Conservation (phyloP, 1,140 invertebrate species). For the Capitella teleta region DNA sequence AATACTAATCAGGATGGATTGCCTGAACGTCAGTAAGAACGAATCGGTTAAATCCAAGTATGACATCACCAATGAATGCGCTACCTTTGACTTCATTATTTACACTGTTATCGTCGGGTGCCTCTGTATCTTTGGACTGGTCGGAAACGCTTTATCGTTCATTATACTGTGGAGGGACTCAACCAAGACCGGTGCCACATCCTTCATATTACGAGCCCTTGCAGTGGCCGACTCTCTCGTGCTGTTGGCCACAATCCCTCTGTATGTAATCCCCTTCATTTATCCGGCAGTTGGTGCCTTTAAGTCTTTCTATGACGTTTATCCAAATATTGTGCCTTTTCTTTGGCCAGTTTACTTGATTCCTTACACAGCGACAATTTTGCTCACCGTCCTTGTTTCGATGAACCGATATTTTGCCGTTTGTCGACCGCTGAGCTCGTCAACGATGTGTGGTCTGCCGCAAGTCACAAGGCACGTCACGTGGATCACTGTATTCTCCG, state of each 20-base stretch:
- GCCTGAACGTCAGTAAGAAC: background rate
- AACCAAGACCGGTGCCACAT: background rate
- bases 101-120: constrained; percentile 9
- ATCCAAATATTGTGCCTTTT: constrained; percentile 4
- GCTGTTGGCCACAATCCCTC: constrained; percentile 7
- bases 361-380: constrained; percentile 12
- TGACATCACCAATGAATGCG: constrained; percentile 7
- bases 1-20: too few relatives aligned
- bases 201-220: constrained; percentile 9
- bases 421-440: constrained; percentile 8
- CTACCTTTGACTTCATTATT: constrained; percentile 8
- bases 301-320: constrained; percentile 3
- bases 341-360: constrained; percentile 12
- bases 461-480: constrained; percentile 7
- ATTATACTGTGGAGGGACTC: constrained; percentile 5
- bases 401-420: constrained; percentile 13
- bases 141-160: constrained; percentile 10
- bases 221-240: constrained; percentile 12
- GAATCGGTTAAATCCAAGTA: background rate
- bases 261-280: constrained; percentile 7
- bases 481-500: constrained; percentile 8
- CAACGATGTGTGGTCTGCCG: background rate
- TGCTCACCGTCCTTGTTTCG: constrained; percentile 12
- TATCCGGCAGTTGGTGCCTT: background rate
- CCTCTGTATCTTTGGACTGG: constrained; percentile 7